These are phyloP conservation scores for Anguilla japonica DNA, from an alignment of 2,113 vertebrate species.

Conservation along the genomic window DNA sequence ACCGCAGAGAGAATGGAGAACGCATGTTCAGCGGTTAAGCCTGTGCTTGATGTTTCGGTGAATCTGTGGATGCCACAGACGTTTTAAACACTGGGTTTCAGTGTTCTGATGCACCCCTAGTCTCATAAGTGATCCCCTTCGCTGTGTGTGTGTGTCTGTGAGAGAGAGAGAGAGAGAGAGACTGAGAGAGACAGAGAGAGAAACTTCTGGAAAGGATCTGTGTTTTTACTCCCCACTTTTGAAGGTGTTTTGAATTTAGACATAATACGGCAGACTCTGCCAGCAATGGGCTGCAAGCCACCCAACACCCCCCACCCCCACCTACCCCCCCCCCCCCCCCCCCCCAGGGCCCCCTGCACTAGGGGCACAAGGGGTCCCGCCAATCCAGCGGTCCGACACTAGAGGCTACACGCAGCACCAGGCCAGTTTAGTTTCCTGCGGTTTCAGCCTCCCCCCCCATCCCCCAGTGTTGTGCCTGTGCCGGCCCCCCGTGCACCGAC, in stretches of 20 bases:
- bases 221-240: not conserved
- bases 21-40: not conserved
- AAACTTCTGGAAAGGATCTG: not conserved
- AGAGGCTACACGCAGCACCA: no score
- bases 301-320: not conserved
- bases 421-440: no score
- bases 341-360: no score
- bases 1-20: not conserved
- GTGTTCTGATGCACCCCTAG: no score
- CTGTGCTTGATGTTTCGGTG: not conserved
- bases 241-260: not conserved
- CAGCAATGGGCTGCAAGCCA: not conserved
- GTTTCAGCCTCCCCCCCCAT: no score
- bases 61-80: not conserved
- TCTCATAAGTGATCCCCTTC: not conserved
- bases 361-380: no score
- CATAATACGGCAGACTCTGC: not conserved
- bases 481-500: not conserved
- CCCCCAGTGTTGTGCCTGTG: not conserved
- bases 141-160: not conserved
- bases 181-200: no score
- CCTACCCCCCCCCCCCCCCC: not conserved
- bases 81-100: not conserved
- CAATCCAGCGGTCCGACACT: no score
- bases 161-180: no score